phyloP scores from a whole-genome alignment of 2,113 vertebrate genomes.

The Picathartes gymnocephalus region DNA sequence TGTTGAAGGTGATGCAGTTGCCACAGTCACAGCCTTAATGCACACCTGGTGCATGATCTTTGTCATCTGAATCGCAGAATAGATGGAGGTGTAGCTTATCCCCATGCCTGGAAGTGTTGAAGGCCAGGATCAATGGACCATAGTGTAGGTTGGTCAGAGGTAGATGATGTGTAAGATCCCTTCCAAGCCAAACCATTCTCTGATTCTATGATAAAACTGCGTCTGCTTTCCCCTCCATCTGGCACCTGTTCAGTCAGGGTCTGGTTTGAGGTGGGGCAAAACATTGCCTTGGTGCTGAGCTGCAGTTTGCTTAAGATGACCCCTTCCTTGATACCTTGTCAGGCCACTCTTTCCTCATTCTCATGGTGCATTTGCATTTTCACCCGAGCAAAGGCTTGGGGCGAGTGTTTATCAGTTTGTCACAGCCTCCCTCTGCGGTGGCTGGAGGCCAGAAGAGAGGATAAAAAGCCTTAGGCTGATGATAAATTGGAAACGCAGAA shows the following conservation, averaged over 20 bases:
- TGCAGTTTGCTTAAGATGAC: background rate
- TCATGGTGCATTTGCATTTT: accelerated
- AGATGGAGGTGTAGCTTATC: background rate
- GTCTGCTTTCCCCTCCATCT: background rate
- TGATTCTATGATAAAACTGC: background rate
- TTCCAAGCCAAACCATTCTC: background rate
- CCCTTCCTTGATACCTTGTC: accelerated
- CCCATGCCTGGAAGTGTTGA: background rate
- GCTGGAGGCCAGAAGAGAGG: background rate
- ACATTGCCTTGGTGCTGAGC: background rate
- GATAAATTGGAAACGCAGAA: background rate
- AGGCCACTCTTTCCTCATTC: background rate
- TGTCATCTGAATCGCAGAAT: background rate
- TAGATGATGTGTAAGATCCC: background rate
- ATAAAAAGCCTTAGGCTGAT: background rate
- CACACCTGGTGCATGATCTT: accelerated
- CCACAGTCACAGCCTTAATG: background rate
- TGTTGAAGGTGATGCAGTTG: background rate
- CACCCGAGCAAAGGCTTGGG: background rate
- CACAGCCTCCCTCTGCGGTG: background rate
- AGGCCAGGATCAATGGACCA: background rate
- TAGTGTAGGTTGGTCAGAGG: background rate
- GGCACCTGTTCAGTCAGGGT: background rate
- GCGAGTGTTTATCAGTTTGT: slow-evolving; percentile 27
- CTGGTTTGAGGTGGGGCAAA: background rate